A percentile compares a stretch with the other conserved stretches of the same genome.
Conservation (phyloP, 1,140 invertebrate genomes). For the Pogonomyrmex californicus region DNA sequence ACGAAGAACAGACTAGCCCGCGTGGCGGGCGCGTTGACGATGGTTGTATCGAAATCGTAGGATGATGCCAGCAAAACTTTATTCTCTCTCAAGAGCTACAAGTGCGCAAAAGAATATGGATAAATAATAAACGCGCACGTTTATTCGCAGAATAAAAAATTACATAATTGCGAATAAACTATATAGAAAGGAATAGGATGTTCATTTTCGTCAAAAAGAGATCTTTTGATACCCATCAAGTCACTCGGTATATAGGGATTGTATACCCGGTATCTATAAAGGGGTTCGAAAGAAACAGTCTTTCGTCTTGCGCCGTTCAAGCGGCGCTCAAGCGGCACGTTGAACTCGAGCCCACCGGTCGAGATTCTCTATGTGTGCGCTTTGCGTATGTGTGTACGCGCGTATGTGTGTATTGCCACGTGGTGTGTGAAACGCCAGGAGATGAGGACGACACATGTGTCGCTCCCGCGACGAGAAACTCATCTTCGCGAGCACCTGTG, state of each 20-base stretch:
- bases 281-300: not conserved
- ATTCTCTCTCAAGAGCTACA: not conserved
- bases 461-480: not conserved
- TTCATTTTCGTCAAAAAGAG: not conserved
- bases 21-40: not conserved
- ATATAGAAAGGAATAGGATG: not conserved
- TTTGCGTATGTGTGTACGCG: constrained; percentile 2
- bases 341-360: constrained; percentile 50
- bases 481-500: constrained; percentile 58
- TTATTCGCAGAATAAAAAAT: not conserved
- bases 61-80: not conserved
- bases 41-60: not conserved
- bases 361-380: constrained; percentile 16
- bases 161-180: not conserved
- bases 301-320: constrained; percentile 27
- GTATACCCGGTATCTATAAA: not conserved
- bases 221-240: not conserved
- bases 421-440: not conserved
- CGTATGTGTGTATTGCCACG: not conserved
- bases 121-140: not conserved
- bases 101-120: not conserved
- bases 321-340: constrained; percentile 26
- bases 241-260: not conserved
- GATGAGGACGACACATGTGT: constrained; percentile 22
- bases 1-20: constrained; percentile 18